Percentiles rank a stretch among this genome's conserved stretches.
These are phyloP conservation scores for Acanthoscelides obtectus DNA, from an alignment of 2,888 invertebrate genomes.

Conservation along the genomic window DNA sequence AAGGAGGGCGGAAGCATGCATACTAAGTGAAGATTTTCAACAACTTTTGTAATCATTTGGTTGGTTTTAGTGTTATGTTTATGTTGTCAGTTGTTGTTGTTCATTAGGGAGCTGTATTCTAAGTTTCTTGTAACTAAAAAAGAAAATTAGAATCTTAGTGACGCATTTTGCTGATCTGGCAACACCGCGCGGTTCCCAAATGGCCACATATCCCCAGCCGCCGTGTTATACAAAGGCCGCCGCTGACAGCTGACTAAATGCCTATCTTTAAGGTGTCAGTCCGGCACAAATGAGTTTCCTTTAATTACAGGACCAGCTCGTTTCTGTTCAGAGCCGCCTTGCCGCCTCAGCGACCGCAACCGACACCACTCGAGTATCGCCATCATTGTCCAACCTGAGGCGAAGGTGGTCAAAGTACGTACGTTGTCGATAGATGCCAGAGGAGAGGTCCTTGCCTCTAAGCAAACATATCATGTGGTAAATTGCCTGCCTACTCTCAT, in stretches of 20 bases:
- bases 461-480: conserved; percentile 50
- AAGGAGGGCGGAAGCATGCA: too few species aligned
- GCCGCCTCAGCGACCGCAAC: conserved; percentile 26
- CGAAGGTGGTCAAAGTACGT: conserved; percentile 1
- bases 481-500: conserved; percentile 47
- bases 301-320: conserved; percentile 49
- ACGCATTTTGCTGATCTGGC: too few species aligned
- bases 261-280: conserved; percentile 51
- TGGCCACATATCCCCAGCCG: neutral
- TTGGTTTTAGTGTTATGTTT: too few species aligned
- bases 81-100: too few species aligned
- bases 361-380: conserved; percentile 16
- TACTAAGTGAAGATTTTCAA: too few species aligned
- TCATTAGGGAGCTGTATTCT: too few species aligned
- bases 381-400: conserved; percentile 24
- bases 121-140: too few species aligned
- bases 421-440: neutral
- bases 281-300: conserved; percentile 50
- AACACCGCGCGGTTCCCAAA: neutral
- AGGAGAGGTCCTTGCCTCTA: conserved; percentile 47
- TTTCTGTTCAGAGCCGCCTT: conserved; percentile 45
- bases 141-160: too few species aligned
- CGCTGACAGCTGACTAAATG: conserved; percentile 51
- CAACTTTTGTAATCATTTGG: too few species aligned
- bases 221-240: conserved; percentile 41